Conservation (phyloP, 2,797 vertebrate genomes). For the Knipowitschia caucasica region DNA sequence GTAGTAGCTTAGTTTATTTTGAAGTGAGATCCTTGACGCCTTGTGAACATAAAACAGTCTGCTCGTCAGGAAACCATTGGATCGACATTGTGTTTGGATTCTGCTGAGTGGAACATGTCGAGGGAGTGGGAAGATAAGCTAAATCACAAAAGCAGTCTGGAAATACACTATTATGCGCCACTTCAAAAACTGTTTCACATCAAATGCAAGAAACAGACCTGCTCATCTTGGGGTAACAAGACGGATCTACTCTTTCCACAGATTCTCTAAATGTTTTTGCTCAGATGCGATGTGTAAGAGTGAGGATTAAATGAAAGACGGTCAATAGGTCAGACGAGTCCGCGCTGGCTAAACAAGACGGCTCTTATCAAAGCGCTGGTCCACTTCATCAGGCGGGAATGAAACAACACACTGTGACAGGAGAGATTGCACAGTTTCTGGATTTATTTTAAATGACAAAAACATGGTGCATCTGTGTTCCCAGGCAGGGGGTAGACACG, state of each 20-base stretch:
- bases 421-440: slow-evolving; percentile 51
- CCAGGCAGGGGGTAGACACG: no score
- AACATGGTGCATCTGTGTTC: no score
- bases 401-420: slow-evolving; percentile 55
- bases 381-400: slow-evolving; percentile 72
- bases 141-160: slow-evolving; percentile 29
- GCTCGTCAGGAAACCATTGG: slow-evolving; percentile 46
- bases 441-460: no score
- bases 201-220: slow-evolving; percentile 54
- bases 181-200: slow-evolving; percentile 34
- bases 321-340: slow-evolving; percentile 45
- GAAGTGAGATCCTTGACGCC: slow-evolving; percentile 33
- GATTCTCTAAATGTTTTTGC: no score
- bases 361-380: slow-evolving; percentile 52
- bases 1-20: slow-evolving; percentile 6
- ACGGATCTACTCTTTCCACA: slow-evolving; percentile 41
- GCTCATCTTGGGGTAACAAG: slow-evolving; percentile 58
- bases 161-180: slow-evolving; percentile 15
- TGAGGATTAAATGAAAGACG: slow-evolving; percentile 61
- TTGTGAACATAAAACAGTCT: slow-evolving; percentile 55
- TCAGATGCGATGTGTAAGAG: slow-evolving; percentile 49
- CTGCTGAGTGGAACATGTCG: slow-evolving; percentile 10
- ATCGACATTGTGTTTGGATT: slow-evolving; percentile 51
- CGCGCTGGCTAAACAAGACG: slow-evolving; percentile 70
- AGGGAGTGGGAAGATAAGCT: slow-evolving; percentile 14